These are phyloP conservation scores for Coregonus suidteri DNA, from an alignment of 2,797 vertebrate species.

Conservation along the genomic window DNA sequence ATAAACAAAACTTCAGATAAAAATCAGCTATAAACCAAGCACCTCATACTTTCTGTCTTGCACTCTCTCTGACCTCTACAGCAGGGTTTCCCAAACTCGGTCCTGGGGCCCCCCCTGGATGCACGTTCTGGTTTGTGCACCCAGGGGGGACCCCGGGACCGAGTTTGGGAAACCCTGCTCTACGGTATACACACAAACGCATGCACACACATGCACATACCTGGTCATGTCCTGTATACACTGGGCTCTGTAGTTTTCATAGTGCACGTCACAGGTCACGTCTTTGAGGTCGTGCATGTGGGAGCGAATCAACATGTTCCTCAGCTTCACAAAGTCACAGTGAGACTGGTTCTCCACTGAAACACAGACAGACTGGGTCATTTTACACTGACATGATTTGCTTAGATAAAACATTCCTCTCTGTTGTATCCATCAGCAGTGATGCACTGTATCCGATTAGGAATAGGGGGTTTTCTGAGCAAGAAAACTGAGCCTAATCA, in stretches of 20 bases:
- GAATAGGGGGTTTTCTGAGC: not conserved
- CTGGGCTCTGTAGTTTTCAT: conserved; percentile 96
- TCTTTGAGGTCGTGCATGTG: conserved; percentile 99
- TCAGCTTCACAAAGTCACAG: conserved; percentile 96
- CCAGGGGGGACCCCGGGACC: too few relatives aligned
- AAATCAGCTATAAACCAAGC: conserved; percentile 13
- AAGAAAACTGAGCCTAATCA: not conserved
- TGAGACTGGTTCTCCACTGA: conserved; percentile 96
- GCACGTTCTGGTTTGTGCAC: too few relatives aligned
- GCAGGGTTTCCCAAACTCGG: too few relatives aligned
- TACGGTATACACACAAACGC: not conserved
- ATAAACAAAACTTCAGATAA: not conserved
- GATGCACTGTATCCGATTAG: not conserved
- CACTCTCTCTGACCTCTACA: too few relatives aligned
- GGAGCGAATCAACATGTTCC: conserved; percentile 97
- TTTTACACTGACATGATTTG: not conserved
- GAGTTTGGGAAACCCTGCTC: too few relatives aligned
- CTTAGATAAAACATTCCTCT: not conserved
- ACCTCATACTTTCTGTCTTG: not conserved
- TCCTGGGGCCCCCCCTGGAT: too few relatives aligned
- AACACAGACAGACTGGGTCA: not conserved
- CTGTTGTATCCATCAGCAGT: not conserved
- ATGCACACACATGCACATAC: conserved; percentile 1
- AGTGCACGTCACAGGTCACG: conserved; percentile 95
- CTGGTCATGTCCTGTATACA: conserved; percentile 98